A percentile compares a stretch with the other conserved stretches of the same genome.
Evolutionary conservation across 2,797 vertebrate genomes (phyloP).

Genomic region (Coluber constrictor): DNA sequence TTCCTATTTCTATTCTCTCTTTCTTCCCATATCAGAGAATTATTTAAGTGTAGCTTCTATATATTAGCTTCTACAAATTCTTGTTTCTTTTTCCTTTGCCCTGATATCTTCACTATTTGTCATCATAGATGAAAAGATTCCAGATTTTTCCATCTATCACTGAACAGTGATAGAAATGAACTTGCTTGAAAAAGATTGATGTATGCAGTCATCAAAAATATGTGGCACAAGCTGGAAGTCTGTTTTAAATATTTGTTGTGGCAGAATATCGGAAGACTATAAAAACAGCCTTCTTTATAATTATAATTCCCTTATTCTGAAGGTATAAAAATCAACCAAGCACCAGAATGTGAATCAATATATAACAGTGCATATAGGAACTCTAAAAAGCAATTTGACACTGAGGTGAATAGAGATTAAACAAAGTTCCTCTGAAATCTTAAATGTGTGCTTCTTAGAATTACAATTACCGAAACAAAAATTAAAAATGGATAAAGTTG

Average conservation of each 20-base stretch:
- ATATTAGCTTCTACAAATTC: background rate
- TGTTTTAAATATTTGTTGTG: background rate
- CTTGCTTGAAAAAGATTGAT: background rate
- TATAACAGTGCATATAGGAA: background rate
- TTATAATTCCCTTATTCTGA: background rate
- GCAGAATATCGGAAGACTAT: background rate
- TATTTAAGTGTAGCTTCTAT: background rate
- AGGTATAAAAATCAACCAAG: background rate
- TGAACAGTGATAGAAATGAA: background rate
- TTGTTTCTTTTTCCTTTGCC: background rate
- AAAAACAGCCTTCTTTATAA: background rate
- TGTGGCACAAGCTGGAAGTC: background rate
- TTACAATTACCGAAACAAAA: conserved; percentile 4
- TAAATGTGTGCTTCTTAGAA: background rate
- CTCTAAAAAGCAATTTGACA: conserved; percentile 15
- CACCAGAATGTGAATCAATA: background rate
- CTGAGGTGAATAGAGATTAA: background rate
- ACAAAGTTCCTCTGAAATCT: background rate
- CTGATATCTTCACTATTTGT: background rate
- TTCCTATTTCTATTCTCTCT: background rate
- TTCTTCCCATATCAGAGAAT: background rate
- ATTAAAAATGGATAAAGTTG: conserved; percentile 20
- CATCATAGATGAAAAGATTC: background rate
- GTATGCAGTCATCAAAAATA: background rate
- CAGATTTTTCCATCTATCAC: background rate